Evolutionary conservation across 2,797 vertebrate species (phyloP).

Genomic region (Periophthalmus magnuspinnatus): DNA sequence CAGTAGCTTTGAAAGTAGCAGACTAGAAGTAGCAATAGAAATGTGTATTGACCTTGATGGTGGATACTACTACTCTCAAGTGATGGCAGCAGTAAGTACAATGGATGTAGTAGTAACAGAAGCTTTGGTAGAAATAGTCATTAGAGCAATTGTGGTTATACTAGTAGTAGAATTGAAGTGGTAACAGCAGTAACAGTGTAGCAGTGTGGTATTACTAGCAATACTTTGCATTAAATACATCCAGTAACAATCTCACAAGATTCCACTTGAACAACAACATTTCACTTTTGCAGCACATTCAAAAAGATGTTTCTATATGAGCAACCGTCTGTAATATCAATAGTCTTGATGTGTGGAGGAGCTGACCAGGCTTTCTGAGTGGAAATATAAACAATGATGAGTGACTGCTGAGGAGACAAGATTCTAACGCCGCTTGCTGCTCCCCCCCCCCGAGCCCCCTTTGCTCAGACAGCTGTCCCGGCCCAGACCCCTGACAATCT

Average conservation of each 20-base stretch:
- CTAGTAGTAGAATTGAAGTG: background rate
- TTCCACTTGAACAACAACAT: background rate
- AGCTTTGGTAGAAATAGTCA: too few species aligned
- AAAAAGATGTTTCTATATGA: background rate
- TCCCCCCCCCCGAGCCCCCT: conserved; percentile 51
- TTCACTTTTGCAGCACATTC: background rate
- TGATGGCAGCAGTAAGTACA: too few species aligned
- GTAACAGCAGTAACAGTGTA: background rate
- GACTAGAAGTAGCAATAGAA: background rate
- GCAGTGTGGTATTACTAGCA: background rate
- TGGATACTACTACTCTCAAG: background rate
- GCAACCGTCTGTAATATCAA: conserved; percentile 14
- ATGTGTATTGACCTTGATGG: background rate
- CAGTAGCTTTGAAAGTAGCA: background rate
- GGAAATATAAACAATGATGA: conserved; percentile 66
- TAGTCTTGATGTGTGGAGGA: conserved; percentile 24
- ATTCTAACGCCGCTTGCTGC: conserved; percentile 53
- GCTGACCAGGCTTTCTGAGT: conserved; percentile 54
- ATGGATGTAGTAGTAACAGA: too few species aligned
- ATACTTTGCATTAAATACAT: background rate
- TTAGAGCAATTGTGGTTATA: background rate
- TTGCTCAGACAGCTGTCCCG: conserved; percentile 70
- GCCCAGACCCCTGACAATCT: conserved; percentile 70
- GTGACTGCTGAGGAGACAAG: conserved; percentile 68
- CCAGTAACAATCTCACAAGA: background rate